phyloP scores from a whole-genome alignment of 2,797 vertebrate species.

The Crotalus adamanteus region DNA sequence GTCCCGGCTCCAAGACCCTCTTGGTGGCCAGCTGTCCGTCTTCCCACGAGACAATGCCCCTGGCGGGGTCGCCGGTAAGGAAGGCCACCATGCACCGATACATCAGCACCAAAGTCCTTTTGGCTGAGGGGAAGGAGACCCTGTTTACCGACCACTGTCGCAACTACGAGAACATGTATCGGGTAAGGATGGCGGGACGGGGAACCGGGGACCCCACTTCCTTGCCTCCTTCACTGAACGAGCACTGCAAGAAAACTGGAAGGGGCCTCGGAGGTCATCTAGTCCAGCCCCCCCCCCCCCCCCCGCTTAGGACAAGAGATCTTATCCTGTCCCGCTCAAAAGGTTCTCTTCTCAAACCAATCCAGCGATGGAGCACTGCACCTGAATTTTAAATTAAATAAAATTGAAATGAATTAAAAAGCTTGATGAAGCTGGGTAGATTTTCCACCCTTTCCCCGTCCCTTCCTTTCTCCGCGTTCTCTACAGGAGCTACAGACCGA shows the following conservation, averaged over 20 bases:
- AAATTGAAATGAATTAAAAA: neutral
- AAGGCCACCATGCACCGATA: conserved; percentile 83
- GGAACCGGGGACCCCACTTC: neutral
- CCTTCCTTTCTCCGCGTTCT: neutral
- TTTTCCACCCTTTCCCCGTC: neutral
- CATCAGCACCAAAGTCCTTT: conserved; percentile 90
- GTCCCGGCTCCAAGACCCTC: conserved; percentile 76
- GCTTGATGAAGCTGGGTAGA: neutral
- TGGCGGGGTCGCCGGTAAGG: conserved; percentile 71
- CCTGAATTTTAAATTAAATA: neutral
- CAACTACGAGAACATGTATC: conserved; percentile 84
- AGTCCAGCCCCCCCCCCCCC: neutral
- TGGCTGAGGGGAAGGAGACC: conserved; percentile 82
- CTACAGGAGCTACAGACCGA: conserved; percentile 82
- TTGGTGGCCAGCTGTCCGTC: conserved; percentile 74
- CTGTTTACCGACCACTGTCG: conserved; percentile 88
- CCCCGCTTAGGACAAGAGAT: neutral
- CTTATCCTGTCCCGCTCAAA: neutral
- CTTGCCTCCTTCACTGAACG: neutral
- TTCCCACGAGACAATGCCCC: conserved; percentile 76
- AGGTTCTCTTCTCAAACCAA: neutral
- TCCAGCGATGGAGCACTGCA: neutral
- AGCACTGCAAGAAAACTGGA: neutral
- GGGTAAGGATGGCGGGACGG: conserved; percentile 69
- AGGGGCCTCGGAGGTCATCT: neutral